phyloP scores from a whole-genome alignment of 2,888 invertebrate genomes.

The Drosophila demipolita region DNA sequence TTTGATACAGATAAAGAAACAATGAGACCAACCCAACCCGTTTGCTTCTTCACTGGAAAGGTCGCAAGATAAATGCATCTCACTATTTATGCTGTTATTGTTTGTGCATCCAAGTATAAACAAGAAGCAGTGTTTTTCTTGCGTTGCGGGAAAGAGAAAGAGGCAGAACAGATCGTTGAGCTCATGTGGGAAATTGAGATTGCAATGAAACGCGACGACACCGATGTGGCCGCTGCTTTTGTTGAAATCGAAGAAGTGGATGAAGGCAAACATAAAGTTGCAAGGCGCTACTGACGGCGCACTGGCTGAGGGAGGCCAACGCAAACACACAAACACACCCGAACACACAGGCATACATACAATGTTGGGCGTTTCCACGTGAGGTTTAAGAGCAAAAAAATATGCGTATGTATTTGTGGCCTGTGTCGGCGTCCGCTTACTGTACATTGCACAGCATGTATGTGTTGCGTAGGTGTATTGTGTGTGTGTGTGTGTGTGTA shows the following conservation, averaged over 20 bases:
- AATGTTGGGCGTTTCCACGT: constrained; percentile 81
- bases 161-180: constrained; percentile 11
- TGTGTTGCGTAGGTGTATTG: constrained; percentile 37
- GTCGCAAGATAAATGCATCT: constrained; percentile 5
- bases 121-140: constrained; percentile 46
- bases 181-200: constrained; percentile 49
- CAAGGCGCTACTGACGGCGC: constrained; percentile 40
- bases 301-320: constrained; percentile 33
- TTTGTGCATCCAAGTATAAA: constrained; percentile 58
- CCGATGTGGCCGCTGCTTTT: constrained; percentile 8
- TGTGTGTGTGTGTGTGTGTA: constrained; percentile 31
- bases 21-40: not conserved
- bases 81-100: constrained; percentile 19
- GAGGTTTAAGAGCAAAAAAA: constrained; percentile 57
- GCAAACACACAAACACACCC: constrained; percentile 30
- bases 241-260: constrained; percentile 59
- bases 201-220: constrained; percentile 33
- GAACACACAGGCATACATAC: constrained; percentile 24
- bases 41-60: not conserved
- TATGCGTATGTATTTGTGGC: constrained; percentile 32
- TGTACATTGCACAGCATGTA: constrained; percentile 55
- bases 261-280: constrained; percentile 71
- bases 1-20: not conserved
- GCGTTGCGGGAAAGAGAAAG: not conserved
- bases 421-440: constrained; percentile 45